Conservation (phyloP, 2,888 invertebrate species). For the Chloromyia formosa region DNA sequence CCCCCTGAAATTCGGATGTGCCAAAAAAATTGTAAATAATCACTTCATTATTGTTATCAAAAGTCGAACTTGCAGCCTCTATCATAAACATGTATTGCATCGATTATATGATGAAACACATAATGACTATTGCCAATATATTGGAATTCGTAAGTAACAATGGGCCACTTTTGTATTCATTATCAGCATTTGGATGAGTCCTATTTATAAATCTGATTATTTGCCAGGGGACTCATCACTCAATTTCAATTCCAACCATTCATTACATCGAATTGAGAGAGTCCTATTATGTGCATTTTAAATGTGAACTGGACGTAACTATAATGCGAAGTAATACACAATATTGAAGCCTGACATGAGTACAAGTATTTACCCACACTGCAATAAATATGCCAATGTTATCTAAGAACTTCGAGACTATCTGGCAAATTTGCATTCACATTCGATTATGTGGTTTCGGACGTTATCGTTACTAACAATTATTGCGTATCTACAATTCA, state of each 20-base stretch:
- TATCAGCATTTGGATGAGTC: no score
- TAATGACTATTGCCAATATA: background rate
- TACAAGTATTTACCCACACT: background rate
- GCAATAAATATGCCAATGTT: no score
- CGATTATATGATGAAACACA: background rate
- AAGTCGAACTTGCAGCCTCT: no score
- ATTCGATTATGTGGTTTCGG: background rate
- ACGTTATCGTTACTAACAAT: constrained; percentile 19
- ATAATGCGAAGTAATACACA: no score
- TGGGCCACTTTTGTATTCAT: background rate
- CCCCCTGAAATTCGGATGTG: no score
- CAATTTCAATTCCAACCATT: background rate
- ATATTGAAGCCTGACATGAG: no score
- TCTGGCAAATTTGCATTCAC: background rate
- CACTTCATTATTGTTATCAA: no score
- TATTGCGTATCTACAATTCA: background rate
- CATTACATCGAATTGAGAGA: constrained; percentile 11
- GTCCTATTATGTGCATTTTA: background rate
- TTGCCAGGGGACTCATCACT: constrained; percentile 21
- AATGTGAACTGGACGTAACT: background rate
- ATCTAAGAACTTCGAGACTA: background rate
- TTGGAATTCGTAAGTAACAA: background rate
- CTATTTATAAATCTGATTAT: constrained; percentile 3
- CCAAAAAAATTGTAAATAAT: no score
- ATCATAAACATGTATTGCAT: no score